phyloP scores from a whole-genome alignment of 2,113 vertebrate species.

The Xiphophorus maculatus region DNA sequence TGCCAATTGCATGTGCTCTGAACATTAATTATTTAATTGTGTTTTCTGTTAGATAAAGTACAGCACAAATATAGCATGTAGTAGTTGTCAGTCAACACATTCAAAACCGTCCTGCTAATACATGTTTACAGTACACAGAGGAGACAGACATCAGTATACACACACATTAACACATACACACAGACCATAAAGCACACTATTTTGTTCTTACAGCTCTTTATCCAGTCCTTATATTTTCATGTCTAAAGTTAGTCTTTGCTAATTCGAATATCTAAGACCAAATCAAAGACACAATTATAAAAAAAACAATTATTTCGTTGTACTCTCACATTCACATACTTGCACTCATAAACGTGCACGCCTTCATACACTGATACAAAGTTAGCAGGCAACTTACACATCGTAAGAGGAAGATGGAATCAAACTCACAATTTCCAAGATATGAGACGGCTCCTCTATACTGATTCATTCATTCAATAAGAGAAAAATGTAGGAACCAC shows the following conservation, averaged over 20 bases:
- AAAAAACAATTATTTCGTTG: too few species aligned
- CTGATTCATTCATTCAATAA: too few species aligned
- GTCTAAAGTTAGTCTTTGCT: neutral
- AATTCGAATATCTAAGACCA: too few species aligned
- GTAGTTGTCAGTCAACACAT: neutral
- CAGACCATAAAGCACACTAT: neutral
- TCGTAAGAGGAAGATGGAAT: too few species aligned
- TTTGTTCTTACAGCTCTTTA: neutral
- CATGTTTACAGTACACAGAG: neutral
- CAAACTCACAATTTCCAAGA: too few species aligned
- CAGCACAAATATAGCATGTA: neutral
- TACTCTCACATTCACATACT: too few species aligned
- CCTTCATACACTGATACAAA: too few species aligned
- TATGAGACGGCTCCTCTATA: too few species aligned
- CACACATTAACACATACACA: neutral
- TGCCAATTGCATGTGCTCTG: slow-evolving; percentile 15
- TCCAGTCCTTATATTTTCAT: neutral
- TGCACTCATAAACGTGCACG: too few species aligned
- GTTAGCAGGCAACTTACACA: too few species aligned
- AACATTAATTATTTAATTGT: slow-evolving; percentile 22
- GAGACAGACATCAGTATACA: too few species aligned
- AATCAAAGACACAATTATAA: neutral
- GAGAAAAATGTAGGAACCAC: too few species aligned
- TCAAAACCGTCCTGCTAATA: neutral
- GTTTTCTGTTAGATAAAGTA: slow-evolving; percentile 11